These are phyloP conservation scores for Stichodactyla mertensii DNA, from an alignment of 64 coral and sea anemone species.

Conservation along the genomic window DNA sequence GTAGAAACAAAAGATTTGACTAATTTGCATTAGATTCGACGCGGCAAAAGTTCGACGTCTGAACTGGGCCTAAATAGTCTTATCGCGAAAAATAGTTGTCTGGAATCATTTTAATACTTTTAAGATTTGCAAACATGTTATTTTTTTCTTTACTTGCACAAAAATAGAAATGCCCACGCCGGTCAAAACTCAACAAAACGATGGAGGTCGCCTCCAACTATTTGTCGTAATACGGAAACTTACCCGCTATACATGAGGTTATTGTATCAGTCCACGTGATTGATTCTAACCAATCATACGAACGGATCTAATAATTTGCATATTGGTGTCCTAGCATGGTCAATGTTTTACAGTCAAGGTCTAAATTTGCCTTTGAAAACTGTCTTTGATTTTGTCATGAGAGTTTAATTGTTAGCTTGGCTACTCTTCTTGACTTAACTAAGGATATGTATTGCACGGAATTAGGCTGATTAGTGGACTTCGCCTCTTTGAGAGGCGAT, in stretches of 20 bases:
- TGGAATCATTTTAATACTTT: too few species aligned
- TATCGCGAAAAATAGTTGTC: too few species aligned
- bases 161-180: too few species aligned
- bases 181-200: too few species aligned
- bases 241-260: not conserved
- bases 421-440: not conserved
- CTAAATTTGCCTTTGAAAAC: not conserved
- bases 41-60: too few species aligned
- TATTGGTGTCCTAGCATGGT: not conserved
- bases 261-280: not conserved
- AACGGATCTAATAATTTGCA: not conserved
- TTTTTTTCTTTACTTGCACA: too few species aligned
- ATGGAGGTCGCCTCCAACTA: too few species aligned
- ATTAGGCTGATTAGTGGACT: slow-evolving; percentile 10
- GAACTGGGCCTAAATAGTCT: too few species aligned
- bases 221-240: not conserved
- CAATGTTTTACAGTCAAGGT: not conserved
- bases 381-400: not conserved
- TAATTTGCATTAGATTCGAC: too few species aligned
- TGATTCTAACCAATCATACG: not conserved
- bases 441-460: not conserved
- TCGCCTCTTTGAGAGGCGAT: slow-evolving; percentile 15
- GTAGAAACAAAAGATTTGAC: too few species aligned
- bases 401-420: not conserved
- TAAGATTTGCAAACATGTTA: too few species aligned